Conservation (phyloP, 2,113 vertebrate genomes). For the Periophthalmodon schlosseri region DNA sequence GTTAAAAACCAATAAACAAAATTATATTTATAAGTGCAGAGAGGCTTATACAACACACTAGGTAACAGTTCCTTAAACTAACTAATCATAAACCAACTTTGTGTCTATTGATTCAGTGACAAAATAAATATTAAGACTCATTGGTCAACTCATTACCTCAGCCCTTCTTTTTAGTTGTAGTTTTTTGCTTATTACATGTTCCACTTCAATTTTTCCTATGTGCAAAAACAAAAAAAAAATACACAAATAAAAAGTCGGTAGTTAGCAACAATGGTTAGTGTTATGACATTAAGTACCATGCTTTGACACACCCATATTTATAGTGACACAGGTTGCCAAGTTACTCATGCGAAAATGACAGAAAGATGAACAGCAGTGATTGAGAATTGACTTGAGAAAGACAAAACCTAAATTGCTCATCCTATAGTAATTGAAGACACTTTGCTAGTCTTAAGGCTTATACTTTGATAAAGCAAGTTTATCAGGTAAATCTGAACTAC, state of each 20-base stretch:
- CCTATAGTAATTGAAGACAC: background rate
- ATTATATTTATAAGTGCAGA: background rate
- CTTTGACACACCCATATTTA: background rate
- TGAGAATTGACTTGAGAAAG: background rate
- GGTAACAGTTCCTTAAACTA: background rate
- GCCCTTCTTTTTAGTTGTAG: slow-evolving; percentile 75
- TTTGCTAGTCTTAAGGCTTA: background rate
- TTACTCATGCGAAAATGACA: background rate
- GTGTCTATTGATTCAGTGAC: background rate
- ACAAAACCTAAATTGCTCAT: background rate
- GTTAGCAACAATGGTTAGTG: background rate
- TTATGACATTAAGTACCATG: background rate
- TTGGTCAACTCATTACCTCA: slow-evolving; percentile 62
- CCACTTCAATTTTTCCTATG: slow-evolving; percentile 74
- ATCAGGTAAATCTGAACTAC: background rate
- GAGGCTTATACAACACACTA: background rate
- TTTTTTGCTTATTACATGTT: slow-evolving; percentile 71
- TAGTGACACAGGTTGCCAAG: slow-evolving; percentile 12
- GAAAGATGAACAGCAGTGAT: background rate
- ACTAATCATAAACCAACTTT: too few relatives aligned
- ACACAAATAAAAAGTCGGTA: background rate
- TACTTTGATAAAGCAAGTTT: background rate
- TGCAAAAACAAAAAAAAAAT: slow-evolving; percentile 38
- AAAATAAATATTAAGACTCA: background rate
- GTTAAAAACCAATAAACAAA: too few relatives aligned